These are phyloP conservation scores for Drosophila flavopinicola DNA, from an alignment of 2,888 invertebrate species.

Conservation along the genomic window DNA sequence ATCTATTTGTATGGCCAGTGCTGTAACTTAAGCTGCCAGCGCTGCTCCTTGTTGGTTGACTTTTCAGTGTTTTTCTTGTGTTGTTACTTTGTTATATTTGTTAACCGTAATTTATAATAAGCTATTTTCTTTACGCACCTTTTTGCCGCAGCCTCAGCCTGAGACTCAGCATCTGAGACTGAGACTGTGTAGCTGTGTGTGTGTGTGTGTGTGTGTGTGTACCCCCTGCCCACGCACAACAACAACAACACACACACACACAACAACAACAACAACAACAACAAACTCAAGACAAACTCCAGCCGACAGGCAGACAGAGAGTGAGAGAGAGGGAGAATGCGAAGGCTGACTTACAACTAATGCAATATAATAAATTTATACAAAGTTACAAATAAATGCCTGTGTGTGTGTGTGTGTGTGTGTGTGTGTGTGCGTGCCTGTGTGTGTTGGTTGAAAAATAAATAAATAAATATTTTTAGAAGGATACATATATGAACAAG, in stretches of 20 bases:
- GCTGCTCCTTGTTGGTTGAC: conserved; percentile 30
- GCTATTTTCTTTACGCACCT: conserved; percentile 72
- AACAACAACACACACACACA: conserved; percentile 21
- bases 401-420: conserved; percentile 24
- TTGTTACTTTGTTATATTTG: conserved; percentile 57
- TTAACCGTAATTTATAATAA: conserved; percentile 75
- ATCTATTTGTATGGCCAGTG: neutral
- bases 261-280: conserved; percentile 14
- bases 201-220: conserved; percentile 11
- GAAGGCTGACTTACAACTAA: conserved; percentile 78
- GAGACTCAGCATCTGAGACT: no score
- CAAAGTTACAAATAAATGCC: conserved; percentile 77
- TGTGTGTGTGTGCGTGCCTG: conserved; percentile 18
- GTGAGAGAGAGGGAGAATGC: conserved; percentile 42
- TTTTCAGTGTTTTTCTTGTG: conserved; percentile 13
- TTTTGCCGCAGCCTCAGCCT: conserved; percentile 23
- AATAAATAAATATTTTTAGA: conserved; percentile 80
- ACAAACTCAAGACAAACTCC: conserved; percentile 36
- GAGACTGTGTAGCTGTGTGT: neutral
- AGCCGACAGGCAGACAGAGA: conserved; percentile 52
- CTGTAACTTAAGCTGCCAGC: conserved; percentile 12
- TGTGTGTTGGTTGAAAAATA: conserved; percentile 64
- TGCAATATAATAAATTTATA: conserved; percentile 82
- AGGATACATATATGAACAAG: conserved; percentile 57
- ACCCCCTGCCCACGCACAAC: conserved; percentile 63